phyloP scores from a whole-genome alignment of 1,140 invertebrate species.

The Trichonephila clavata region DNA sequence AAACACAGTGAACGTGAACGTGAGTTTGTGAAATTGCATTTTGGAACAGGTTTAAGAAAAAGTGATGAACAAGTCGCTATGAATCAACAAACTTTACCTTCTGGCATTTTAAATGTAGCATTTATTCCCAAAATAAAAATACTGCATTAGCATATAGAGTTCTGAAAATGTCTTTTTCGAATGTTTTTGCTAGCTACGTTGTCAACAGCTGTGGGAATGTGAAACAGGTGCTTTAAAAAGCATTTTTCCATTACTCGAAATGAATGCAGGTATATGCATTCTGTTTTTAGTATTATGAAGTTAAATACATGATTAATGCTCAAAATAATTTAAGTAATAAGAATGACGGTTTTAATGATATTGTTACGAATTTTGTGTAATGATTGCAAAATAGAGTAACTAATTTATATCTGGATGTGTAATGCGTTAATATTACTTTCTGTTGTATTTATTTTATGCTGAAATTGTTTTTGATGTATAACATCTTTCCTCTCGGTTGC shows the following conservation, averaged over 20 bases:
- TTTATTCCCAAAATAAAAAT: constrained; percentile 41
- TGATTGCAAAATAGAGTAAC: no score
- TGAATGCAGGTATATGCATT: no score
- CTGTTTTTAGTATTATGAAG: no score
- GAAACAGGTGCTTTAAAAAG: neutral
- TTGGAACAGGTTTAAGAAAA: constrained; percentile 23
- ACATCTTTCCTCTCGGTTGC: no score
- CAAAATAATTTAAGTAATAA: no score
- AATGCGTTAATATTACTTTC: no score
- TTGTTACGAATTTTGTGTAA: no score
- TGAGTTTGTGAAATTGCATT: constrained; percentile 23
- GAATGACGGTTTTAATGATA: no score
- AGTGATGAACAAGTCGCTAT: neutral
- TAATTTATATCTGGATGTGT: no score
- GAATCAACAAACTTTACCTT: constrained; percentile 1
- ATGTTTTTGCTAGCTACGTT: constrained; percentile 13
- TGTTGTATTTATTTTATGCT: no score
- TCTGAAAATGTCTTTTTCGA: constrained; percentile 44
- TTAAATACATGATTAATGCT: no score
- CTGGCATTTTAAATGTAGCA: neutral
- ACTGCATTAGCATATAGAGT: constrained; percentile 49
- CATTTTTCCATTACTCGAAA: neutral
- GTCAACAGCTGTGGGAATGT: constrained; percentile 45
- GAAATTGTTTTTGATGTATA: no score
- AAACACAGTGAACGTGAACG: neutral